Percentiles rank a stretch among this genome's conserved stretches.
These are phyloP conservation scores for Muscina levida DNA, from an alignment of 2,888 invertebrate genomes.

Conservation along the genomic window DNA sequence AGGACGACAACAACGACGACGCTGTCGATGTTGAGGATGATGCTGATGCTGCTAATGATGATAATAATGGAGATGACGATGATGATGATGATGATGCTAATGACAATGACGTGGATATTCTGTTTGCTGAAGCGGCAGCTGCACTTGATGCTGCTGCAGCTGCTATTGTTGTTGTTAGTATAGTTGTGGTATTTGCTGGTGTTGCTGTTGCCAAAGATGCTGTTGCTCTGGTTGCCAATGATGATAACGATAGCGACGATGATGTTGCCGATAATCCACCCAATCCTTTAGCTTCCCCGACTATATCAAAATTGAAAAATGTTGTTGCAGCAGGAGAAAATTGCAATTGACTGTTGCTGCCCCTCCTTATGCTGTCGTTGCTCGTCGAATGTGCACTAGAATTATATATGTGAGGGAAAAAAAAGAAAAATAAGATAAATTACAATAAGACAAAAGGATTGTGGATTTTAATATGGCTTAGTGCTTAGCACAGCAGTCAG, in stretches of 20 bases:
- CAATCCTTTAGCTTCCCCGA: conserved; percentile 32
- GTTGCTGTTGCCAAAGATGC: neutral
- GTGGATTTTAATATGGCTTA: conserved; percentile 48
- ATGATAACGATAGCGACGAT: conserved; percentile 10
- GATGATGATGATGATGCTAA: conserved; percentile 55
- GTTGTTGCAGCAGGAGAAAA: conserved; percentile 30
- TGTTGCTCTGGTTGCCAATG: conserved; percentile 25
- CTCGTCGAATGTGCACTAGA: conserved; percentile 43
- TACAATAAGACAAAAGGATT: conserved; percentile 45
- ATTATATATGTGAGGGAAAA: too few species aligned
- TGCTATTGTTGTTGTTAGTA: conserved; percentile 61
- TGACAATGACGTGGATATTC: conserved; percentile 61
- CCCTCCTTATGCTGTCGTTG: conserved; percentile 43
- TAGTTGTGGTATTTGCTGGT: conserved; percentile 22
- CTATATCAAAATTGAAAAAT: conserved; percentile 57
- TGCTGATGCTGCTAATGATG: conserved; percentile 37
- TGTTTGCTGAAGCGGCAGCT: conserved; percentile 64
- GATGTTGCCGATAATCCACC: conserved; percentile 42
- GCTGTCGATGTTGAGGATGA: conserved; percentile 18
- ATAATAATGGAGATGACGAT: conserved; percentile 33
- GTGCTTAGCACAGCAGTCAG: conserved; percentile 5
- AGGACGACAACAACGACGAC: conserved; percentile 23
- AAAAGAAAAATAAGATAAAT: conserved; percentile 20
- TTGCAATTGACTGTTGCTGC: conserved; percentile 42
- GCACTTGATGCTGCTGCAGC: conserved; percentile 65